Conservation (phyloP, 2,797 vertebrate species). For the Phrynocephalus vlangalii region DNA sequence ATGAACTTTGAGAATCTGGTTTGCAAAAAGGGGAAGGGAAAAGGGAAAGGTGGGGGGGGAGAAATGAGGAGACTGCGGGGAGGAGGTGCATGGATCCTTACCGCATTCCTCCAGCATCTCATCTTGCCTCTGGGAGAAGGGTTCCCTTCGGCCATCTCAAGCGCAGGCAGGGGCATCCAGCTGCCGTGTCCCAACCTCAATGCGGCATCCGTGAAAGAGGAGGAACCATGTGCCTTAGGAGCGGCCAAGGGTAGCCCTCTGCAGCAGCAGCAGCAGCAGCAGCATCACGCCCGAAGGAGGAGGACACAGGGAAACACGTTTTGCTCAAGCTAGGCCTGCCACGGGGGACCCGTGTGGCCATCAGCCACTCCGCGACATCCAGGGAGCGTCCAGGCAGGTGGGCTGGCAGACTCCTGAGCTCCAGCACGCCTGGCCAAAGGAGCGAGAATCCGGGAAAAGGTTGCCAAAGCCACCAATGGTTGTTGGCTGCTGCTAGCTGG, state of each 20-base stretch:
- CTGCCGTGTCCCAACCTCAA: slow-evolving; percentile 61
- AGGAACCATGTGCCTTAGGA: slow-evolving; percentile 62
- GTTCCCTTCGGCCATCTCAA: slow-evolving; percentile 83
- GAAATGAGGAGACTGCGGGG: slow-evolving; percentile 53
- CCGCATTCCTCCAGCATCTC: slow-evolving; percentile 86
- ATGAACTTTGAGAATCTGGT: slow-evolving; percentile 76
- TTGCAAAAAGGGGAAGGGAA: slow-evolving; percentile 5
- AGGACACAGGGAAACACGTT: not conserved
- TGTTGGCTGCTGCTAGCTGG: slow-evolving; percentile 36
- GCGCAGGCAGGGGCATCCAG: slow-evolving; percentile 30
- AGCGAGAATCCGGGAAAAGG: slow-evolving; percentile 15
- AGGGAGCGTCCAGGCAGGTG: too few species aligned
- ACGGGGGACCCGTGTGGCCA: slow-evolving; percentile 31
- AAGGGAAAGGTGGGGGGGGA: too few species aligned
- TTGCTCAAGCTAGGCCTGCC: not conserved
- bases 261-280: slow-evolving; percentile 52
- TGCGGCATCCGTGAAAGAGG: slow-evolving; percentile 62
- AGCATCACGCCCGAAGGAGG: slow-evolving; percentile 34
- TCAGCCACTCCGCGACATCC: slow-evolving; percentile 9
- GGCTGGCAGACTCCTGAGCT: slow-evolving; percentile 32
- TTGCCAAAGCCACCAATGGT: slow-evolving; percentile 19
- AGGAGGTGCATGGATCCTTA: slow-evolving; percentile 76
- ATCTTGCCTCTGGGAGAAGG: slow-evolving; percentile 79
- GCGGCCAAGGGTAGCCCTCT: slow-evolving; percentile 14
- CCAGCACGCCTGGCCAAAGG: slow-evolving; percentile 27